A percentile compares a stretch with the other conserved stretches of the same genome.
These are phyloP conservation scores for Gouania willdenowi DNA, from an alignment of 2,797 vertebrate genomes.

Conservation along the genomic window DNA sequence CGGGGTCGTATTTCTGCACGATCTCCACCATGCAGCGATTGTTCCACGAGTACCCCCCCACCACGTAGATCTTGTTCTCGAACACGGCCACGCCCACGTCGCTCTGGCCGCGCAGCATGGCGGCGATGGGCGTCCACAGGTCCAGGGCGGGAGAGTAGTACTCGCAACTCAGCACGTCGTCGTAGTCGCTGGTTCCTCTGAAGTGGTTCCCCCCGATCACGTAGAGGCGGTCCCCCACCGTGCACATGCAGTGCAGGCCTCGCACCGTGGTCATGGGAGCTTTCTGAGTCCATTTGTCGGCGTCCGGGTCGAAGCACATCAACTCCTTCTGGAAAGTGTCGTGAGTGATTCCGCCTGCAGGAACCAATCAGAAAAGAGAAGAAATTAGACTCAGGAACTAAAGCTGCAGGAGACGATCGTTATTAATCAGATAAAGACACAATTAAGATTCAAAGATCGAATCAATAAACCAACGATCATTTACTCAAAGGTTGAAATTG, in stretches of 20 bases:
- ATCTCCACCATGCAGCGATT: slow-evolving; percentile 99
- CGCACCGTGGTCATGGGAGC: slow-evolving; percentile 95
- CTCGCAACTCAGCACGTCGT: slow-evolving; percentile 96
- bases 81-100: slow-evolving; percentile 97
- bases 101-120: slow-evolving; percentile 96
- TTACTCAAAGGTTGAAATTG: too few relatives aligned
- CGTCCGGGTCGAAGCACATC: slow-evolving; percentile 98
- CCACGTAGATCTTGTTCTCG: slow-evolving; percentile 96
- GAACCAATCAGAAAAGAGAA: not conserved
- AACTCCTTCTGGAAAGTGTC: slow-evolving; percentile 99
- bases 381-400: slow-evolving; percentile 21
- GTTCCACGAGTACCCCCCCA: slow-evolving; percentile 99
- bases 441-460: too few relatives aligned
- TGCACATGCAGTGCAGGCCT: slow-evolving; percentile 98
- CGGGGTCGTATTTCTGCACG: slow-evolving; percentile 96
- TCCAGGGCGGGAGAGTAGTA: slow-evolving; percentile 95
- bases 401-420: too few relatives aligned
- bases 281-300: slow-evolving; percentile 97
- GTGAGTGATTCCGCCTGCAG: slow-evolving; percentile 93
- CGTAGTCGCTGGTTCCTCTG: slow-evolving; percentile 95
- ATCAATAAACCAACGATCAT: too few relatives aligned
- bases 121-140: slow-evolving; percentile 94
- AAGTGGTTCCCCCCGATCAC: slow-evolving; percentile 98
- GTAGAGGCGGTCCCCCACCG: slow-evolving; percentile 93
- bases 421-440: too few relatives aligned